Evolutionary conservation across 2,888 invertebrate genomes (phyloP).

Genomic region (Lumbricus terrestris): DNA sequence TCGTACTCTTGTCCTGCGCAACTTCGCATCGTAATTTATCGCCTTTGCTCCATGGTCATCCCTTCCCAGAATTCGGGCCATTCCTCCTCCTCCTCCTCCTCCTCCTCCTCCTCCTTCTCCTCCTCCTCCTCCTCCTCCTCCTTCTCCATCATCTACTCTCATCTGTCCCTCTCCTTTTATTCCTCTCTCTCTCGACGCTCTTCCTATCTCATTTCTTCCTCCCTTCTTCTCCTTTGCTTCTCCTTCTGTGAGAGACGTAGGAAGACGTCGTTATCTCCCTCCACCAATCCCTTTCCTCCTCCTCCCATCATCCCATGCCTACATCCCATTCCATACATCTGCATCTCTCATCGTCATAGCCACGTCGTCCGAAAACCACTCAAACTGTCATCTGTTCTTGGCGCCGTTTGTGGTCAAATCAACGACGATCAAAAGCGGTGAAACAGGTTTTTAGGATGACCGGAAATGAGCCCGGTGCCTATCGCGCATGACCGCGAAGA

Average conservation of each 20-base stretch:
- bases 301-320: not conserved
- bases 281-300: not conserved
- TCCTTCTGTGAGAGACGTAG: too few species aligned
- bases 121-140: too few species aligned
- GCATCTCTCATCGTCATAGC: not conserved
- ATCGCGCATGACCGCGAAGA: conserved; percentile 3
- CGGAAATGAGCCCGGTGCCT: not conserved
- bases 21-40: not conserved
- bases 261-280: too few species aligned
- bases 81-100: too few species aligned
- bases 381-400: conserved; percentile 3
- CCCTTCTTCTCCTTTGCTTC: too few species aligned
- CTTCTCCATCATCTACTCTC: too few species aligned
- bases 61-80: not conserved
- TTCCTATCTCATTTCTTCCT: too few species aligned
- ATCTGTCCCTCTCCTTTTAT: too few species aligned
- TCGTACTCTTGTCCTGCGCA: not conserved
- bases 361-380: not conserved
- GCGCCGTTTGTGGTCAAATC: not conserved
- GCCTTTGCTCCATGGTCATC: not conserved
- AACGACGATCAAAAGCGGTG: not conserved
- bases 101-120: too few species aligned
- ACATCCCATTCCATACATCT: too few species aligned
- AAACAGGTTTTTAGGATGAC: not conserved
- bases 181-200: too few species aligned